Percentiles rank a stretch among this genome's conserved stretches.
Conservation (phyloP, 2,113 vertebrate genomes). For the Pampusana beccarii region DNA sequence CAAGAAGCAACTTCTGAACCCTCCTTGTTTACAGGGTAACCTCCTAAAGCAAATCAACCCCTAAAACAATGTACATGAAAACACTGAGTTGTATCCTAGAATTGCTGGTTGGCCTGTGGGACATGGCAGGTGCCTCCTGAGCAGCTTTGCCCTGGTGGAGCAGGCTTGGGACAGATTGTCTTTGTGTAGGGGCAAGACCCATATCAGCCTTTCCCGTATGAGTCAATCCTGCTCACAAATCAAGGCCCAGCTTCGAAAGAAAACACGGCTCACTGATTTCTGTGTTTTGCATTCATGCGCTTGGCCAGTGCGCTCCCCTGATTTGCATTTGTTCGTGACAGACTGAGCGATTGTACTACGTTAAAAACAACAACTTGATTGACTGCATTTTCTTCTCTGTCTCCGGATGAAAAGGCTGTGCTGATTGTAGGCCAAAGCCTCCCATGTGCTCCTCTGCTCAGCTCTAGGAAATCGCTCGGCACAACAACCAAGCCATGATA, state of each 20-base stretch:
- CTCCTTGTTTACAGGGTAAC: neutral
- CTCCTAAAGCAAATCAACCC: neutral
- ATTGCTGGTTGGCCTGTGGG: neutral
- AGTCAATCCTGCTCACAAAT: neutral
- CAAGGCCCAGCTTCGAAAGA: neutral
- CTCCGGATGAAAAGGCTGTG: neutral
- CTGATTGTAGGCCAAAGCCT: neutral
- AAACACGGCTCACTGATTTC: neutral
- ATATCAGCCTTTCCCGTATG: neutral
- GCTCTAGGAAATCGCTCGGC: neutral
- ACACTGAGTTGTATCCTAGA: accelerated
- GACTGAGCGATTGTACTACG: neutral
- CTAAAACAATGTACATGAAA: neutral
- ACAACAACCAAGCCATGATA: neutral
- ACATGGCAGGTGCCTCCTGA: neutral
- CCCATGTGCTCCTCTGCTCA: neutral
- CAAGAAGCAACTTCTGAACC: neutral
- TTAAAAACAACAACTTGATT: neutral
- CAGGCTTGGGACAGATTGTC: accelerated
- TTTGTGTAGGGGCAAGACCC: neutral
- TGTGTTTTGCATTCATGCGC: neutral
- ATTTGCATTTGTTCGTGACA: neutral
- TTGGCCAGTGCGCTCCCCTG: neutral
- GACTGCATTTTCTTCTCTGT: neutral
- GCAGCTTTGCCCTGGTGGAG: neutral